Base-by-base conservation (phyloP, 1,140 invertebrate genomes). In the Nixonia krombeini region DNA sequence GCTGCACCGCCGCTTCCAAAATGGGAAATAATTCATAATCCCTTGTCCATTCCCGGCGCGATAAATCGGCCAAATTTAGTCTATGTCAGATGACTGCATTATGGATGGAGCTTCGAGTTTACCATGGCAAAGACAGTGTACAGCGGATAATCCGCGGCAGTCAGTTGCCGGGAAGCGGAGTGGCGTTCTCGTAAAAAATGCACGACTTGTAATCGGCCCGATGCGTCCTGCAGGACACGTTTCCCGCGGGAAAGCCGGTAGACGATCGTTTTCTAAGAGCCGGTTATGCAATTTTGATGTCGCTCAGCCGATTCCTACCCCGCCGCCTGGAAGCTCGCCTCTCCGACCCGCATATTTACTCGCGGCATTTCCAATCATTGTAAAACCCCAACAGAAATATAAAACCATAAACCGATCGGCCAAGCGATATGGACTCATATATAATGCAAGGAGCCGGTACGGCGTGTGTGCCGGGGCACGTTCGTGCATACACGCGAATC, bases 221-320 rank as follows among this genome's bases (percentile, higher is more conserved):
- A 79, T 82, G 80, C 68, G 72, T 78, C 66, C 72, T 74, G 70
- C 61, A 78, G 76, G 72, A 82, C 78, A 73, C 64, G 58, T 55
- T 67, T 78, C 77, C 73, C 77, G 77, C 74, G 78, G 77, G 78
- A 82, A 37, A 53, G 57, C 46, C 38, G 59, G 37, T 65, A 67
- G 70, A 63, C 75, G 81, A 85, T 84, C 82, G 82, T 79, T 84
- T 82, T 63, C 72, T 83, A 84, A 85, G 81, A 82, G 83, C 76
- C 72, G 68, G 72, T 76, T 76, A 79, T 85, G 80, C 78, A 85
- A 84, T 69, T 84, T 85, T 85, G 73, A 85, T 85, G 81, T 64
- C 65, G 46, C 53, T 52, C 33, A 44, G 61, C 64, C 74, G 76
- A 77, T 77, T 77, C 47, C 61, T 62, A 42, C 26, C 28, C 12